Evolutionary conservation across 2,888 invertebrate species (phyloP), one percentile per base, ranked within the genome.

Genomic region (Mechanitis messenoides): DNA sequence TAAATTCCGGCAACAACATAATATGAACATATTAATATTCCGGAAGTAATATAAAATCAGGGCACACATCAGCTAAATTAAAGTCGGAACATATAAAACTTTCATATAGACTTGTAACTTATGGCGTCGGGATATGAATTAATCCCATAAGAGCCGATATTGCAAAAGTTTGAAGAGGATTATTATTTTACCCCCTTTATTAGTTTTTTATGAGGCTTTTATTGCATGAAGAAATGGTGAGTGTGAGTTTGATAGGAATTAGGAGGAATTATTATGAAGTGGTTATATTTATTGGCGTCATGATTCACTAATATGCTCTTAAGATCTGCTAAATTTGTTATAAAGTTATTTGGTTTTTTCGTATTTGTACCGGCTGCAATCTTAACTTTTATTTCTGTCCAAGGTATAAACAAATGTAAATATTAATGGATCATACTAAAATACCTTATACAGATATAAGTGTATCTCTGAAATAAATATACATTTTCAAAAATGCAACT

Each of bases 131-230:
- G 74, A 76, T 76, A 72, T 75, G 75, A 76, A 80, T 79, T 79
- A 80, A 81, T 81, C 78, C 80, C 75, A 69, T 72, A 75, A 73
- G 78, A 76, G 75, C 70, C 73, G 73, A 82, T 82, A 81, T 82
- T 82, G 79, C 77, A 63, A 79, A 80, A 81, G 77, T 77, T 78
- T 61, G 66, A 64, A 62, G 65, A 55, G 66, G 72, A 70, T 74
- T 76, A 75, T 72, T 75, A 73, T 76, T 78, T 65, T 74, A 74
- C 72, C 71, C 74, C 71, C 68, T 69, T 72, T 74, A 75, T 77
- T 73, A 70, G 64, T 72, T 72, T 71, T 74, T 73, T 68, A 71
- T 71, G 62, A 64, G 63, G 70, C 67, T 64, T 66, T 61, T 65
- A 63, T 66, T 68, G 68, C 67, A 62, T 63, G 62, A 62, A 63